Evolutionary conservation across 2,797 vertebrate species (phyloP), one percentile per base, ranked within the genome.

Genomic region (Fringilla coelebs): DNA sequence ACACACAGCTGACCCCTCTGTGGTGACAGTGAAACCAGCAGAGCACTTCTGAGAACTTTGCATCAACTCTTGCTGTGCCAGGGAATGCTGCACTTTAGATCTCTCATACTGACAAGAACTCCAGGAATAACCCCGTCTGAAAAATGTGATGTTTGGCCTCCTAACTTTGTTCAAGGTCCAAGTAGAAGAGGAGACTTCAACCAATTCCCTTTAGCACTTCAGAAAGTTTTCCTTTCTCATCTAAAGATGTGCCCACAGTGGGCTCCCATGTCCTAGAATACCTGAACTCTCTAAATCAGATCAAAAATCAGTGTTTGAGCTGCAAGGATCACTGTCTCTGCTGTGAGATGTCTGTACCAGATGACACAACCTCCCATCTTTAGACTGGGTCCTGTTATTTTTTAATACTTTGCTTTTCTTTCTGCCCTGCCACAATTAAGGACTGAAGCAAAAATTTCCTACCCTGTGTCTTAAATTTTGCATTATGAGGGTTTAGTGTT

Each of bases 401-500:
- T 58, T 26, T 8, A 32, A 22, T 11, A 26, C 3, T 49, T 75
- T 2, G 2, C 41, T 49, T 67, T 73, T 36, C 29, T 31, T 87
- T 57, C 45, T 72, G 41, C 6, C 5, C n/a, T 1, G 1, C 5
- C 12, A 12, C 31, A 32, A 1, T 19, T 29, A 74, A 17, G 57
- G 17, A 34, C 26, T 85, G 22, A 67, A 72, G 19, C 16, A 82
- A 51, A 65, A 82, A 7, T 67, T 29, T 20, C 41, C 54, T 6
- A 29, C 6, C 9, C 7, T 6, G 17, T 25, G 14, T n/a, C 48
- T 24, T 62, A 25, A 25, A 51, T 55, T 43, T 52, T 1, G 0
- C 13, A 7, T 16, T 18, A 13, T 24, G 26, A 83, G 26, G 17
- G 38, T 40, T 90, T n/a, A 26, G 32, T 25, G 45, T 20, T 82